Evolutionary conservation across 2,888 invertebrate genomes (phyloP), one percentile per base, ranked within the genome.

Genomic region (Pecten maximus): DNA sequence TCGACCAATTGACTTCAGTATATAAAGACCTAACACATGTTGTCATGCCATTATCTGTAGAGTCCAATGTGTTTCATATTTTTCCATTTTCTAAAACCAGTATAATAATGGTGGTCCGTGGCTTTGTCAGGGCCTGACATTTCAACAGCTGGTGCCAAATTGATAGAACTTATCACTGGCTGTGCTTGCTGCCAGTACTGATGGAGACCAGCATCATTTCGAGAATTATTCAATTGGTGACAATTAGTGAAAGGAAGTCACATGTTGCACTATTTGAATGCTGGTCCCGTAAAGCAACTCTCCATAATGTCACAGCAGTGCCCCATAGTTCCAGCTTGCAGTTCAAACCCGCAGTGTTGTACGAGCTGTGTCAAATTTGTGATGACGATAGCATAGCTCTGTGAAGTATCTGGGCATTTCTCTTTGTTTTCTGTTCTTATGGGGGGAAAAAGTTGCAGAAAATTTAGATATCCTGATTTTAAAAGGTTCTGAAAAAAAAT

Each of bases 101-200:
- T 6, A 74, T 28, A 15, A 74, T 74, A 74, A 74, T 74, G 16
- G 15, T 35, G 35, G 54, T 54, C 54, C 23, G 54, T 54, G 54
- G 54, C 54, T 74, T 74, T 74, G 74, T 74, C 74, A 74, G 23
- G 74, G 74, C 35, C 35, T 74, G 74, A 74, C 74, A 74, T 74
- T 74, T 74, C 74, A 74, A 74, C 74, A 74, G 74, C 74, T 74
- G 74, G 74, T 74, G 74, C 74, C 74, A 74, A 74, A 74, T 74
- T 74, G 74, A 74, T 74, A 35, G 10, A 35, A 74, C 74, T 4
- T 74, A 74, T 74, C 35, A 74, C 35, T 74, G 74, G 74, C 3
- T 35, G 74, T 74, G 28, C 10, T 6, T 74, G 74, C 74, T 74
- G 74, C 74, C 74, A 74, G 35, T 35, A 6, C 74, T 74, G 74